A percentile compares a stretch with the other conserved stretches of the same genome.
Conservation (phyloP, 23 tunicate species). For the Halocynthia aurantium region DNA sequence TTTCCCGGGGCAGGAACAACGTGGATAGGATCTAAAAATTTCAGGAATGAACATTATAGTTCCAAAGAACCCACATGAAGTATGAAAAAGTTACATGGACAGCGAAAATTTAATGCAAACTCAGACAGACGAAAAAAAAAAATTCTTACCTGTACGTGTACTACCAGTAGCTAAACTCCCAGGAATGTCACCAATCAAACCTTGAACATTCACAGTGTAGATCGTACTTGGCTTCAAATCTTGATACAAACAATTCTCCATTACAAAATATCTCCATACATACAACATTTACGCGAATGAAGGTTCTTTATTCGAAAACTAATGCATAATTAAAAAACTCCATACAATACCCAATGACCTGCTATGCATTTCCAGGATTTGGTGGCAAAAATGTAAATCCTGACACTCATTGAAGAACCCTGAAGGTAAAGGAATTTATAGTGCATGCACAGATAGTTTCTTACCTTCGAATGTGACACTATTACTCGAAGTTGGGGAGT, state of each 20-base stretch:
- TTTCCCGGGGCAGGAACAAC: slow-evolving; percentile 7
- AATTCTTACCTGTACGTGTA: neutral
- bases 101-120: no score
- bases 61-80: no score
- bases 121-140: neutral
- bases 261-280: no score
- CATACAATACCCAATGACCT: neutral
- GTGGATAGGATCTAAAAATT: neutral
- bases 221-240: slow-evolving; percentile 32
- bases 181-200: slow-evolving; percentile 15
- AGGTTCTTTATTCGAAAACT: slow-evolving; percentile 11
- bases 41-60: no score
- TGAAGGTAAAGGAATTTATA: no score
- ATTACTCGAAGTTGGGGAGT: neutral
- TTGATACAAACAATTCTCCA: no score
- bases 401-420: no score
- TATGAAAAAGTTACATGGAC: no score
- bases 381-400: no score
- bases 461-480: neutral
- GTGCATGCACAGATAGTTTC: no score
- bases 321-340: neutral
- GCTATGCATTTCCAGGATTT: no score
- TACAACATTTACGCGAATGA: no score
- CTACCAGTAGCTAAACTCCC: slow-evolving; percentile 6
- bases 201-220: slow-evolving; percentile 42